Conservation (phyloP, 2,113 vertebrate species). For the Indicator maculatus region DNA sequence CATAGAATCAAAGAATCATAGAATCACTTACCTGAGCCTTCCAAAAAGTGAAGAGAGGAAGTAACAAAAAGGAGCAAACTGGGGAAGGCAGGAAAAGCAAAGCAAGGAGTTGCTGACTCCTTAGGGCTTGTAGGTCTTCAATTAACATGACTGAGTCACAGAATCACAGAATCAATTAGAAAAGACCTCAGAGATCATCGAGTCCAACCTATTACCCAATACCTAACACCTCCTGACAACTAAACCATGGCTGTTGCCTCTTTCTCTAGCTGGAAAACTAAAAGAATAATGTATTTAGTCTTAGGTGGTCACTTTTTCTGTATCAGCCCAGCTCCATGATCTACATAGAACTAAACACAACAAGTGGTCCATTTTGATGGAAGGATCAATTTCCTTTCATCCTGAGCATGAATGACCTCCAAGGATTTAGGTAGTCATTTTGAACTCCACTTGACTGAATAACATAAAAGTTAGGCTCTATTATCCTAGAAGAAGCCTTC, state of each 20-base stretch:
- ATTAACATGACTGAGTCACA: too few species aligned
- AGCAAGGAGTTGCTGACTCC: background rate
- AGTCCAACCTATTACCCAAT: too few species aligned
- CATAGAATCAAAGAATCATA: too few species aligned
- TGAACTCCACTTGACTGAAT: background rate
- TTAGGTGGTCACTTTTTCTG: background rate
- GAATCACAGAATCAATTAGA: too few species aligned
- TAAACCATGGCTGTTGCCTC: background rate
- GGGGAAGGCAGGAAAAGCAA: background rate
- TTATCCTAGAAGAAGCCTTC: background rate
- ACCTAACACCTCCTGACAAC: too few species aligned
- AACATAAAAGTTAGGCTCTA: background rate
- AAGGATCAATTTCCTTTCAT: too few species aligned
- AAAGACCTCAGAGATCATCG: too few species aligned
- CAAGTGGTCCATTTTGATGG: too few species aligned
- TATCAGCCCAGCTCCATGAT: background rate
- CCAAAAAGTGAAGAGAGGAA: background rate
- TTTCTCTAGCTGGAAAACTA: background rate
- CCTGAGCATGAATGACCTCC: too few species aligned
- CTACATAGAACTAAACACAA: too few species aligned
- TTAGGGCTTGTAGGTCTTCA: background rate
- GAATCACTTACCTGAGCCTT: background rate
- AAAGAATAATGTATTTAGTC: background rate
- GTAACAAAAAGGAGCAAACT: background rate
- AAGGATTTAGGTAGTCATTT: background rate